Base-by-base conservation (phyloP, 2,797 vertebrate genomes). In the Petrocephalus schoutedeni region DNA sequence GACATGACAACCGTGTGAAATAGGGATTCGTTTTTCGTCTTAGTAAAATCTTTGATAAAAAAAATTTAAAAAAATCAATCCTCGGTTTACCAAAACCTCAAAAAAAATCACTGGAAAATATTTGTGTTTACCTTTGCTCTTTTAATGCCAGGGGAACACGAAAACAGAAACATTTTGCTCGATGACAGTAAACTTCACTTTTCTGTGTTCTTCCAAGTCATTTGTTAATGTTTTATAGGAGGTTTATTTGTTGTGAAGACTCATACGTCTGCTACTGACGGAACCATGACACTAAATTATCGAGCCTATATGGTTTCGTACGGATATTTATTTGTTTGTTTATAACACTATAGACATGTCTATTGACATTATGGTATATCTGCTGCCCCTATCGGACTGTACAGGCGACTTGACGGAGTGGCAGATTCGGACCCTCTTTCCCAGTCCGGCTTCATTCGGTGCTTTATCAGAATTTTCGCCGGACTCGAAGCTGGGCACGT, bases 401-500 rank as follows among this genome's bases (percentile, higher is more conserved):
- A 87, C 74, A 82, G 36, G 53, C 86, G 57, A 71, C 49, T 57
- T 87, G 90, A 92, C 93, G 93, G 92, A 93, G 94, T 93, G 32
- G 82, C 83, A 71, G 67, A 88, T 21, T 88, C 45, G 28, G 84
- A 82, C 45, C 88, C 59, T 86, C 49, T 41, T 87, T 87, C 90
- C 59, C 94, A 94, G 94, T 95, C 92, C 61, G 74, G 61, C 91
- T 21, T 88, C 88, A 87, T 89, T 87, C 53, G 86, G 56, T 71
- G 83, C 86, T 85, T 96, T 96, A 94, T 96, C 94, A 94, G 95
- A 95, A 93, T 94, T 95, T 92, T 92, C 92, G 94, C 95, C 95
- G 94, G 95, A 94, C 93, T 95, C 89, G 89, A 92, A 92, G 92
- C 91, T 92, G 92, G 96, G 95, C 95, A 97, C 95, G 96, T 91